phyloP scores from a whole-genome alignment of 2,888 invertebrate genomes.

The Troides aeacus region DNA sequence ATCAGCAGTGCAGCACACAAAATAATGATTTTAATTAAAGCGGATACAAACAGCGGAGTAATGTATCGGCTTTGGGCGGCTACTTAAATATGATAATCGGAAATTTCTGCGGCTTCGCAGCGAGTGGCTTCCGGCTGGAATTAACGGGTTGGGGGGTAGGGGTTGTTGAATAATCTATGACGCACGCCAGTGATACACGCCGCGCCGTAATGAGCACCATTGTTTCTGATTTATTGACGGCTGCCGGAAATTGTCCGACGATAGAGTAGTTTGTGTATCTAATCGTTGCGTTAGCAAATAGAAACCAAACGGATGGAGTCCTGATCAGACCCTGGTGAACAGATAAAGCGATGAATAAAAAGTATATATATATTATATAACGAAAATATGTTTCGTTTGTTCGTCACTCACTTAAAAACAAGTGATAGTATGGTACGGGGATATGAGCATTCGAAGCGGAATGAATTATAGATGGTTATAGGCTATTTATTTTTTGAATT shows the following conservation, averaged over 20 bases:
- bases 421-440: no score
- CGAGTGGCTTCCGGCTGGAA: conserved; percentile 20
- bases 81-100: conserved; percentile 74
- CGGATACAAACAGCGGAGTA: conserved; percentile 14
- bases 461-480: no score
- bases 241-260: not conserved
- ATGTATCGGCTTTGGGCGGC: conserved; percentile 31
- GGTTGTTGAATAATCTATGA: conserved; percentile 66
- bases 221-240: conserved; percentile 7
- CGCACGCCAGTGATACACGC: conserved; percentile 48
- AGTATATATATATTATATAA: no score
- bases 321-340: no score
- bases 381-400: no score
- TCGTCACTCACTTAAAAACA: no score
- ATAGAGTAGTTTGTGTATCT: no score
- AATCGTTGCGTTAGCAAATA: no score
- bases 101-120: conserved; percentile 63
- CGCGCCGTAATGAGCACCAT: conserved; percentile 43
- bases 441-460: no score
- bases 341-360: no score
- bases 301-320: no score
- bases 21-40: conserved; percentile 22
- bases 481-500: no score
- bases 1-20: conserved; percentile 9
- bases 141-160: conserved; percentile 1